A percentile compares a stretch with the other conserved stretches of the same genome.
Evolutionary conservation across 2,797 vertebrate species (phyloP).

Genomic region (Paramormyrops hopkinsi): DNA sequence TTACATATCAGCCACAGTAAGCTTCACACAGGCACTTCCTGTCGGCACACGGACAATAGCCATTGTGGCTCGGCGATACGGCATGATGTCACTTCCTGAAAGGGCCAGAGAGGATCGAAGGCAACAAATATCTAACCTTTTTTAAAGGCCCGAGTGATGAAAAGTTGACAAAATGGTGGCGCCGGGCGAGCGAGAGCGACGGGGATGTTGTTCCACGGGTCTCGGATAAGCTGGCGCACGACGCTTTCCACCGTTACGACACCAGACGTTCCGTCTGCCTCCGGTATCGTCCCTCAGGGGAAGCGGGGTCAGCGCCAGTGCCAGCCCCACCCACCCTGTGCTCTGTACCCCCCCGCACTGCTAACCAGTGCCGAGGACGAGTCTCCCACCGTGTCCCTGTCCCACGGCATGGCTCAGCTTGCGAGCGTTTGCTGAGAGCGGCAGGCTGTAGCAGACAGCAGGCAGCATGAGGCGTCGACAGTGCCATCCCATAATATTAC

Average conservation of each 20-base stretch:
- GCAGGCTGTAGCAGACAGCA: neutral
- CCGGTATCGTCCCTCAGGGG: neutral
- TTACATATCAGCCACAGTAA: conserved; percentile 63
- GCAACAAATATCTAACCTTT: conserved; percentile 65
- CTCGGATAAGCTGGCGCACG: neutral
- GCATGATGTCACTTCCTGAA: conserved; percentile 71
- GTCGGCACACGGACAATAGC: conserved; percentile 63
- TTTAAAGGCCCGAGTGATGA: conserved; percentile 52
- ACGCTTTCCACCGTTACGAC: neutral
- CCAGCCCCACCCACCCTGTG: conserved; percentile 38
- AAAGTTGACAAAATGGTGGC: conserved; percentile 56
- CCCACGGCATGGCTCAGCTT: neutral
- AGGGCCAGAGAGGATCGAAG: conserved; percentile 39
- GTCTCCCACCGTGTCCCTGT: conserved; percentile 40
- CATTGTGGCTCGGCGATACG: conserved; percentile 63
- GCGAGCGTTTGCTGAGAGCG: neutral
- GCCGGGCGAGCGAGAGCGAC: conserved; percentile 27
- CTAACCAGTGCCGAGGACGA: conserved; percentile 55
- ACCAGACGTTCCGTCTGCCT: neutral
- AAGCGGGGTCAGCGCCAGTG: conserved; percentile 11
- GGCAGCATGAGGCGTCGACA: neutral
- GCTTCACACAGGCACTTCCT: conserved; percentile 67
- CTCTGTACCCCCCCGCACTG: conserved; percentile 55
- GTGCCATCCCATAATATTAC: neutral
- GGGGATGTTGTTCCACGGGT: neutral